These are phyloP conservation scores for Chironomus tentans DNA, from an alignment of 2,888 invertebrate species.

Conservation along the genomic window DNA sequence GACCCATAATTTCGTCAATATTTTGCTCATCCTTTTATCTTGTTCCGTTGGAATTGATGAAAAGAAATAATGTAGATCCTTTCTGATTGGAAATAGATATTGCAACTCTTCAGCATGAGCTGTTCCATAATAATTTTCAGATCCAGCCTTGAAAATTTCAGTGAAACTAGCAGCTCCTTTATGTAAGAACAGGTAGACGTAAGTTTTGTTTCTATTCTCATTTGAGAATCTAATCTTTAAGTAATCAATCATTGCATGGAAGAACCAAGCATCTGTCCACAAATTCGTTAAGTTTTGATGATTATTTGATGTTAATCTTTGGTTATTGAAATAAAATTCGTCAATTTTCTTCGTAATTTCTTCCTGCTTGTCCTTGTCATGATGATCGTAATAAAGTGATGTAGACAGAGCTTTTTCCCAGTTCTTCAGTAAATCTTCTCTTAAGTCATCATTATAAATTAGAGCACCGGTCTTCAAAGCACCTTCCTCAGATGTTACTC, in stretches of 20 bases:
- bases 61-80: slow-evolving; percentile 45
- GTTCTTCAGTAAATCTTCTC: slow-evolving; percentile 46
- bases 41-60: slow-evolving; percentile 47
- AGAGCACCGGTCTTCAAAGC: slow-evolving; percentile 38
- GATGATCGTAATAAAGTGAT: slow-evolving; percentile 53
- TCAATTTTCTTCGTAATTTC: slow-evolving; percentile 47
- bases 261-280: slow-evolving; percentile 63
- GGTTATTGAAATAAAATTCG: slow-evolving; percentile 49
- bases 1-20: slow-evolving; percentile 58
- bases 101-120: slow-evolving; percentile 78
- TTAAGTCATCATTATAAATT: slow-evolving; percentile 43
- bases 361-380: slow-evolving; percentile 40
- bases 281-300: slow-evolving; percentile 36
- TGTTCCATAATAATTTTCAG: slow-evolving; percentile 55
- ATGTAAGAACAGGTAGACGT: slow-evolving; percentile 58
- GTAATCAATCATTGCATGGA: slow-evolving; percentile 52
- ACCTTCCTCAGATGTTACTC: slow-evolving; percentile 65
- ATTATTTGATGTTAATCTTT: slow-evolving; percentile 41
- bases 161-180: slow-evolving; percentile 60
- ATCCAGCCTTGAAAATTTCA: slow-evolving; percentile 56
- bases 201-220: slow-evolving; percentile 46
- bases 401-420: slow-evolving; percentile 51
- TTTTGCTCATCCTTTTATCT: slow-evolving; percentile 52
- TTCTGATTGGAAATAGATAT: slow-evolving; percentile 64
- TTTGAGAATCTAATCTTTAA: slow-evolving; percentile 36